A percentile compares a stretch with the other conserved stretches of the same genome.
Conservation (phyloP, 2,888 invertebrate species). For the Cephonodes hylas region DNA sequence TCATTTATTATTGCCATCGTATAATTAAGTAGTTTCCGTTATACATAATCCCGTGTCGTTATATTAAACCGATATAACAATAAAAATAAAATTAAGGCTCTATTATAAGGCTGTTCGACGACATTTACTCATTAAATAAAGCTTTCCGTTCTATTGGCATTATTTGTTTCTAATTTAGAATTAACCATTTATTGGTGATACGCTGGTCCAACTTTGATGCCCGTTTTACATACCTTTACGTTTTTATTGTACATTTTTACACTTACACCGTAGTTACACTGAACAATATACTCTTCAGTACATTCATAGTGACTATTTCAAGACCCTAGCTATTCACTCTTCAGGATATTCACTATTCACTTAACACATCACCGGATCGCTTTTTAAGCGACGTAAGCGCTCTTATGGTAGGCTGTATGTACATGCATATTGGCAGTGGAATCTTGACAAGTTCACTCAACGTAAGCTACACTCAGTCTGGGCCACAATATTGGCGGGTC, state of each 20-base stretch:
- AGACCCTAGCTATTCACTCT: too few relatives aligned
- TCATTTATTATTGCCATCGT: constrained; percentile 46
- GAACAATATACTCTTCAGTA: neutral
- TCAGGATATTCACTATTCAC: neutral
- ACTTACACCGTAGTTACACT: constrained; percentile 4
- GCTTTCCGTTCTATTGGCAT: constrained; percentile 53
- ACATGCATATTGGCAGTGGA: neutral
- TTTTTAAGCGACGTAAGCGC: neutral
- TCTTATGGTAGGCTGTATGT: neutral
- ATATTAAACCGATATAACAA: constrained; percentile 24
- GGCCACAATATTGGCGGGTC: neutral
- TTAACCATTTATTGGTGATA: constrained; percentile 12
- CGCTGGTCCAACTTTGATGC: neutral
- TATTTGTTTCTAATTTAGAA: constrained; percentile 36
- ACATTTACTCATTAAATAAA: constrained; percentile 47
- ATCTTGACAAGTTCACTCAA: neutral
- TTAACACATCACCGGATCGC: neutral
- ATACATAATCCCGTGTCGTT: constrained; percentile 16
- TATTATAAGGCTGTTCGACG: constrained; percentile 42
- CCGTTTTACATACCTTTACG: neutral
- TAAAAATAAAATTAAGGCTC: constrained; percentile 40
- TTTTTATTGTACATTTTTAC: constrained; percentile 5
- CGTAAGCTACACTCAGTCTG: neutral
- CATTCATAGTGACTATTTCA: neutral
- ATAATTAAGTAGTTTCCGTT: constrained; percentile 44